Conservation (phyloP, 2,888 invertebrate genomes). For the Melikaiella ostensackeni region DNA sequence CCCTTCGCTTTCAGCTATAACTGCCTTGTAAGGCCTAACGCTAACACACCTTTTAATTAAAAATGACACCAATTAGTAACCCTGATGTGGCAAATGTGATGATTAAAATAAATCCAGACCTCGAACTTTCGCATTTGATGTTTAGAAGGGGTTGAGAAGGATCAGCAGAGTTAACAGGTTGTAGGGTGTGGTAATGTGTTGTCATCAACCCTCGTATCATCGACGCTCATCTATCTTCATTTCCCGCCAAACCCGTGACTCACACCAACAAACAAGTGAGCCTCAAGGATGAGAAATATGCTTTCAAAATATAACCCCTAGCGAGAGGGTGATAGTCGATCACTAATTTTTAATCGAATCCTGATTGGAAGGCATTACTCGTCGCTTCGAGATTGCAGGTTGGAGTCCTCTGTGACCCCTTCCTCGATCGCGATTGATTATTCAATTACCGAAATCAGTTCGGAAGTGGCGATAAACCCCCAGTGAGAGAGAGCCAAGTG, state of each 20-base stretch:
- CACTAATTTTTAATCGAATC: constrained; percentile 72
- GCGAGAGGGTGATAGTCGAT: constrained; percentile 42
- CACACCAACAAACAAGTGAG: constrained; percentile 16
- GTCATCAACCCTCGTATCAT: constrained; percentile 60
- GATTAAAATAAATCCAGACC: constrained; percentile 2
- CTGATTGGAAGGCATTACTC: constrained; percentile 63
- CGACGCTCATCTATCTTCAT: constrained; percentile 66
- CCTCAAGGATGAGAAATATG: constrained; percentile 12
- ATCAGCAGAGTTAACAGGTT: constrained; percentile 41
- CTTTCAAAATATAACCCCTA: constrained; percentile 28
- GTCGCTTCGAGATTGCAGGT: constrained; percentile 41
- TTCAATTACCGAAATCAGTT: constrained; percentile 74
- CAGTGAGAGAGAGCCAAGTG: constrained; percentile 44
- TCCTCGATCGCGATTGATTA: constrained; percentile 67
- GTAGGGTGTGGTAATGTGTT: constrained; percentile 45
- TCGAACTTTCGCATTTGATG: constrained; percentile 51
- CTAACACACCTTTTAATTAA: not conserved
- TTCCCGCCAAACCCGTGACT: constrained; percentile 59
- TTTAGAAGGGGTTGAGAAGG: constrained; percentile 15
- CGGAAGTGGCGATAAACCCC: constrained; percentile 70
- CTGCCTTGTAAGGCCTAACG: no score
- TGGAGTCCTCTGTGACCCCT: constrained; percentile 47
- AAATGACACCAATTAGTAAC: not conserved
- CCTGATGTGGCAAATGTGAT: not conserved
- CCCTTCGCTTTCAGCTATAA: no score